Evolutionary conservation across 1,140 invertebrate genomes (phyloP).

Genomic region (Coptotermes formosanus): DNA sequence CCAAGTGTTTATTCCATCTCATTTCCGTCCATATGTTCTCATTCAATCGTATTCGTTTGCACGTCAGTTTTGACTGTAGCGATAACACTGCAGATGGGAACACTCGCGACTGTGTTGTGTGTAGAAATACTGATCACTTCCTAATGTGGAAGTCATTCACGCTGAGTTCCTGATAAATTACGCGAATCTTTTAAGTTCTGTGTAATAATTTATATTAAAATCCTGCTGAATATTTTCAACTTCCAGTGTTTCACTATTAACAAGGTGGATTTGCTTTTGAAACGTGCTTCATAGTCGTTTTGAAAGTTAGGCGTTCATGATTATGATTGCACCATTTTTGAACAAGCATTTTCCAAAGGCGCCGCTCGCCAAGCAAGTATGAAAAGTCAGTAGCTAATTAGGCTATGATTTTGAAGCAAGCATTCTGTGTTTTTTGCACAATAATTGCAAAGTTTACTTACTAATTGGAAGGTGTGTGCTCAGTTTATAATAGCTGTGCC

Average conservation of each 20-base stretch:
- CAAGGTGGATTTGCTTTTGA: no score
- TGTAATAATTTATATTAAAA: no score
- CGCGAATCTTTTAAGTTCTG: no score
- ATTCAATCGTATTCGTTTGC: not conserved
- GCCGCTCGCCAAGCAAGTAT: not conserved
- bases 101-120: no score
- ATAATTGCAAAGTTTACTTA: not conserved
- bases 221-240: no score
- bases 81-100: not conserved
- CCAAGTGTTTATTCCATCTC: not conserved
- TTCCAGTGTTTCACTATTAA: no score
- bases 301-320: no score
- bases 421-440: not conserved
- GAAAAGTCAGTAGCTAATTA: not conserved
- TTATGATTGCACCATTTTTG: not conserved
- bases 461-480: not conserved
- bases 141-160: no score
- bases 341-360: no score
- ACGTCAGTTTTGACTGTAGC: not conserved
- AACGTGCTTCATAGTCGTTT: no score
- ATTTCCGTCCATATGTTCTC: not conserved
- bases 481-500: not conserved
- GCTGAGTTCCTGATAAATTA: no score
- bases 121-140: no score
- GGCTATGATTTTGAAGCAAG: not conserved